Evolutionary conservation across 2,888 invertebrate species (phyloP).

Genomic region (Gari tellinella): DNA sequence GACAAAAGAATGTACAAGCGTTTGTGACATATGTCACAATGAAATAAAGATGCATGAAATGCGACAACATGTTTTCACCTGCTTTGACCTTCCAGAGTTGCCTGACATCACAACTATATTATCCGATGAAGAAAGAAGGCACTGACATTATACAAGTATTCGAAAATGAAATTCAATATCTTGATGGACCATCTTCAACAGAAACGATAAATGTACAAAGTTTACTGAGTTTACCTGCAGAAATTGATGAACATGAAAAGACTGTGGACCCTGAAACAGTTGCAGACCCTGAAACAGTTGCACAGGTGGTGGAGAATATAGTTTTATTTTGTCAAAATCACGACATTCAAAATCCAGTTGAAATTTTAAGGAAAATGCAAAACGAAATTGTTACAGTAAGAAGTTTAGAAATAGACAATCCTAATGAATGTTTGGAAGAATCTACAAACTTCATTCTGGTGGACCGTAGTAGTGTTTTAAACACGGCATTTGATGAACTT

Average conservation of each 20-base stretch:
- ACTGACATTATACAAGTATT: too few species aligned
- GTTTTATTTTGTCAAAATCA: conserved; percentile 17
- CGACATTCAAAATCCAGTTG: conserved; percentile 28
- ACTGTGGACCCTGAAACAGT: too few species aligned
- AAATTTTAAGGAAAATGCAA: conserved; percentile 39
- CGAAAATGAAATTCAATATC: too few species aligned
- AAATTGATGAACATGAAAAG: too few species aligned
- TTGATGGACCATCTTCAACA: too few species aligned
- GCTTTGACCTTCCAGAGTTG: too few species aligned
- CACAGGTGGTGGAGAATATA: conserved; percentile 12
- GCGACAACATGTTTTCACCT: conserved; percentile 16
- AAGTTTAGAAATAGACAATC: conserved; percentile 19
- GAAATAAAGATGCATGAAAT: conserved; percentile 7
- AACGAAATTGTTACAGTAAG: conserved; percentile 34
- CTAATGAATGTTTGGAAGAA: conserved; percentile 5
- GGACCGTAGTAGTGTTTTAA: conserved; percentile 26
- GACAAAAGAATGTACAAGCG: too few species aligned
- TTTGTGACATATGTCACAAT: conserved; percentile 17
- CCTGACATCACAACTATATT: too few species aligned
- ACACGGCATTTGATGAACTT: conserved; percentile 36
- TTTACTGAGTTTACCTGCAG: too few species aligned
- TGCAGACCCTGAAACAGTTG: neutral
- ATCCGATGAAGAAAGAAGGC: too few species aligned
- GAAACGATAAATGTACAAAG: too few species aligned
- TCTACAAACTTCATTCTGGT: conserved; percentile 38